Evolutionary conservation across 2,888 invertebrate species (phyloP).

Genomic region (Drosophila neotestacea): DNA sequence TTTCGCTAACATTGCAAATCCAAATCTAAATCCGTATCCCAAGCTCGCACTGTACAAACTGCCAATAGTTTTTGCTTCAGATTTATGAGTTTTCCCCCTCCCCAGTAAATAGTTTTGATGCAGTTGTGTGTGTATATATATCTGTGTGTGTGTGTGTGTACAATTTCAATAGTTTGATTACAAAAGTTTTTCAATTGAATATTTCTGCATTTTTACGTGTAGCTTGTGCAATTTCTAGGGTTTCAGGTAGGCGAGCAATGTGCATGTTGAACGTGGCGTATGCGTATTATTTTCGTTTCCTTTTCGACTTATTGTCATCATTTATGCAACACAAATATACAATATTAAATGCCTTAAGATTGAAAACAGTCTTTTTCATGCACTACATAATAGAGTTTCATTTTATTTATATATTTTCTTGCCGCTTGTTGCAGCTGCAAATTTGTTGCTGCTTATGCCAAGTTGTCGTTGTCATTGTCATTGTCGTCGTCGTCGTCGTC

Average conservation of each 20-base stretch:
- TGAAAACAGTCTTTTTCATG: conserved; percentile 19
- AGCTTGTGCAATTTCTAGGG: conserved; percentile 23
- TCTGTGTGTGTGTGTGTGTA: conserved; percentile 29
- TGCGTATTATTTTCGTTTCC: conserved; percentile 19
- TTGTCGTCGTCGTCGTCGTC: conserved; percentile 22
- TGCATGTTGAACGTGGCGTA: conserved; percentile 40
- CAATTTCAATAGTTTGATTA: conserved; percentile 77
- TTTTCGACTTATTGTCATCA: conserved; percentile 9
- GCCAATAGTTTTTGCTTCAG: conserved; percentile 66
- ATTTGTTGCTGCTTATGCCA: conserved; percentile 32
- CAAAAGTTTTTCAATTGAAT: conserved; percentile 77
- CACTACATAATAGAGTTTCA: conserved; percentile 35
- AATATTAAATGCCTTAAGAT: conserved; percentile 43
- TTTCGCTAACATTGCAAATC: conserved; percentile 44
- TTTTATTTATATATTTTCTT: conserved; percentile 41
- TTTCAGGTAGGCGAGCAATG: conserved; percentile 31
- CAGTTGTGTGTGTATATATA: conserved; percentile 15
- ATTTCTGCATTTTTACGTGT: conserved; percentile 57
- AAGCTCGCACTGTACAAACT: conserved; percentile 19
- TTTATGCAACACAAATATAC: conserved; percentile 29
- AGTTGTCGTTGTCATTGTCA: conserved; percentile 34
- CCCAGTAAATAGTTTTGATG: conserved; percentile 56
- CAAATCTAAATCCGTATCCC: conserved; percentile 33
- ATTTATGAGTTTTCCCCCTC: conserved; percentile 65
- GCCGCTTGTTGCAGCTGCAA: conserved; percentile 36